Conservation (phyloP, 1,140 invertebrate genomes). For the Penaeus vannamei region DNA sequence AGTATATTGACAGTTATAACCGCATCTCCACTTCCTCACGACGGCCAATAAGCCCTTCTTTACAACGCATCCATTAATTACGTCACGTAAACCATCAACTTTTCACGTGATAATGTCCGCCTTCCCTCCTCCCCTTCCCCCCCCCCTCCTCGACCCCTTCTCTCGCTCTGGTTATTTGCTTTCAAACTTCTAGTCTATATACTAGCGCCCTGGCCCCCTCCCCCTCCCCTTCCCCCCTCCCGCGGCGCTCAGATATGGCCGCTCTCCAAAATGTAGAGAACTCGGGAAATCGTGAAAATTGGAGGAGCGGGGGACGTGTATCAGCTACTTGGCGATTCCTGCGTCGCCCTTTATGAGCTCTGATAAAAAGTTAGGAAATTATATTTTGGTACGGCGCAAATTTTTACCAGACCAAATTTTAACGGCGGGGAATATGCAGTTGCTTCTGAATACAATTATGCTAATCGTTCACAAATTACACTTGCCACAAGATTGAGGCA, state of each 20-base stretch:
- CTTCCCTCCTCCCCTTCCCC: no score
- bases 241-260: background rate
- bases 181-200: no score
- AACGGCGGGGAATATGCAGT: background rate
- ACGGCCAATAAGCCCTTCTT: no score
- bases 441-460: slow-evolving; percentile 49
- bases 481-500: slow-evolving; percentile 48
- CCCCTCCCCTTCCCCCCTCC: background rate
- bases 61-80: no score
- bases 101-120: no score
- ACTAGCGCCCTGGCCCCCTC: no score
- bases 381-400: slow-evolving; percentile 38
- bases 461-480: slow-evolving; percentile 62
- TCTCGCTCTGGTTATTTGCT: no score
- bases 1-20: no score
- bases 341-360: slow-evolving; percentile 57
- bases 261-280: slow-evolving; percentile 32
- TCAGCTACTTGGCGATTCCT: slow-evolving; percentile 56
- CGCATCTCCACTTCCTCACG: no score
- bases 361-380: slow-evolving; percentile 65
- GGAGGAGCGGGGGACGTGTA: slow-evolving; percentile 21
- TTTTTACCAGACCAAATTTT: slow-evolving; percentile 51
- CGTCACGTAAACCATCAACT: no score
- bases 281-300: slow-evolving; percentile 44
- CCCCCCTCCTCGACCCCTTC: no score